Base-by-base conservation (phyloP, 1,140 invertebrate genomes). In the Nymphalis io region DNA sequence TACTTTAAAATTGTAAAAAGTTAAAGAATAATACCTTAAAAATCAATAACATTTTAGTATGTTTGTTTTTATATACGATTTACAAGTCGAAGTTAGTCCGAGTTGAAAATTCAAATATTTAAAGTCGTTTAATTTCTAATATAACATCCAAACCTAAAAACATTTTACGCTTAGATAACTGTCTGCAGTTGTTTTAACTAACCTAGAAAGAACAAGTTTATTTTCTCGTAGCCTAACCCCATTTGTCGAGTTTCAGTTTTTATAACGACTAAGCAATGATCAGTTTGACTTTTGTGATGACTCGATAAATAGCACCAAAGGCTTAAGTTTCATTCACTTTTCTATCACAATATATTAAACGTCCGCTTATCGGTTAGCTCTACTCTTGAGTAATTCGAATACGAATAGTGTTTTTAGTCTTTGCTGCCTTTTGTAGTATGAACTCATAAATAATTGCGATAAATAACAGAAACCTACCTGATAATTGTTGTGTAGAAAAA, bases 211-310 rank as follows among this genome's bases (percentile, higher is more conserved):
- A 44, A 46, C 23, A 2, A 51, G 44, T 62, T 62, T 62, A 10
- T 62, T n/a, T 51, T 62, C 20, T 16, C n/a, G 33, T 62, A 48
- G 51, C 15, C 13, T 48, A 33, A 51, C 44, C 27, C 5, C 51
- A 55, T 55, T 55, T 55, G 23, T 55, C 13, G 2, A 21, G 11
- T 55, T 55, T 55, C n/a, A 55, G 23, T 23, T 55, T 55, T 55
- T 55, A 23, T 55, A 55, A 55, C 15, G 0, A 20, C 51, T 55
- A 21, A 23, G 20, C 51, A 27, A 55, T 55, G 23, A 27, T 21
- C 23, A 55, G 21, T 55, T 55, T 23, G 23, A 55, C 51, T 21
- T 55, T 55, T 12, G 23, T 55, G 20, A 55, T 12, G 23, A 55
- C 27, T 21, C 15, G 1, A 13, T 55, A 13, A 23, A 3, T 51